Evolutionary conservation across 2,888 invertebrate genomes (phyloP).

Genomic region (Dinocampus coccinellae): DNA sequence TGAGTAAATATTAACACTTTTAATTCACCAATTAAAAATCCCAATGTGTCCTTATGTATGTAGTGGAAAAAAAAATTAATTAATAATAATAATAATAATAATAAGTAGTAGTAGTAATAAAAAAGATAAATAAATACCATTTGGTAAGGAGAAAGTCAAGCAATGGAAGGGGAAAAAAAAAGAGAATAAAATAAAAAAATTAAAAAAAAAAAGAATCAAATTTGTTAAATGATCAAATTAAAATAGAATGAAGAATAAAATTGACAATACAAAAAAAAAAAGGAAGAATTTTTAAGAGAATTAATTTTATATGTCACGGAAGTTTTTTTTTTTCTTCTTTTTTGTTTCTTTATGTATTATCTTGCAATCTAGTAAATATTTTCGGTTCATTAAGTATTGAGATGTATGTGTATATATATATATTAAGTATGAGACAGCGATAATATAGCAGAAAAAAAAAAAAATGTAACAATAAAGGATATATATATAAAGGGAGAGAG

Average conservation of each 20-base stretch:
- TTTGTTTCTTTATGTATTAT: neutral
- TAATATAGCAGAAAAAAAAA: neutral
- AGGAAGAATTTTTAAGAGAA: neutral
- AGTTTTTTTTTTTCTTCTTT: neutral
- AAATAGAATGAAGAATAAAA: neutral
- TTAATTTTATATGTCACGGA: neutral
- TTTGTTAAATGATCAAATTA: neutral
- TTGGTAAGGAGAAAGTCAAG: too few species aligned
- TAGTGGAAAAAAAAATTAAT: too few species aligned
- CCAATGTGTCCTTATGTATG: neutral
- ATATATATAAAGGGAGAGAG: neutral
- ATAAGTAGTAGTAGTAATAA: slow-evolving; percentile 3
- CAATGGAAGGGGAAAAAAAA: too few species aligned
- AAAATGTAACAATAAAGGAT: neutral
- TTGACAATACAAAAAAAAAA: slow-evolving; percentile 20
- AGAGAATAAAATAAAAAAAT: neutral
- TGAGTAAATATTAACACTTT: slow-evolving; percentile 63
- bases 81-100: neutral
- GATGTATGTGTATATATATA: neutral
- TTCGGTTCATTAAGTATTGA: neutral
- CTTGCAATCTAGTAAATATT: neutral
- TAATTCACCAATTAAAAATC: slow-evolving; percentile 58
- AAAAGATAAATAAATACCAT: too few species aligned
- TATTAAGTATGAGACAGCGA: neutral
- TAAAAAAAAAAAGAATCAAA: neutral